Evolutionary conservation across 2,797 vertebrate species (phyloP).

Genomic region (Sebastolobus altivelis): DNA sequence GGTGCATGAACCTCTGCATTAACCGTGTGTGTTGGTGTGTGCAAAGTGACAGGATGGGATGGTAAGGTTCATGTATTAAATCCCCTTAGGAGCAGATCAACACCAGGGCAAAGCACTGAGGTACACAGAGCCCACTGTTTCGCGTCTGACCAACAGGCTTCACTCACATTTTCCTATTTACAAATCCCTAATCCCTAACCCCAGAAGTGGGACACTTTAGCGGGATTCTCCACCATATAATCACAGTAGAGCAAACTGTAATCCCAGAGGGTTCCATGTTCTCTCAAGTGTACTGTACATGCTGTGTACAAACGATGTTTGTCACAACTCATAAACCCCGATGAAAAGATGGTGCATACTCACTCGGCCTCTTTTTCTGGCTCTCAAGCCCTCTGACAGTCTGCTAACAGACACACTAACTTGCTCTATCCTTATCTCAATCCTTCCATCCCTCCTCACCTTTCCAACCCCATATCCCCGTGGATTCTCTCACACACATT

Average conservation of each 20-base stretch:
- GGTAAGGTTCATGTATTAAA: constrained; percentile 37
- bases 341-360: constrained; percentile 22
- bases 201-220: constrained; percentile 70
- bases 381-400: neutral
- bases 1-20: constrained; percentile 22
- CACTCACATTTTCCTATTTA: constrained; percentile 65
- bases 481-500: constrained; percentile 57
- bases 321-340: constrained; percentile 23
- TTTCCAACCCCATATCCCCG: constrained; percentile 32
- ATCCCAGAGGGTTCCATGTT: constrained; percentile 53
- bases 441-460: constrained; percentile 41
- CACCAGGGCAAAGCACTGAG: constrained; percentile 40
- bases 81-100: constrained; percentile 54
- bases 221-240: constrained; percentile 55
- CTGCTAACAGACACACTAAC: constrained; percentile 19
- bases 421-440: constrained; percentile 44
- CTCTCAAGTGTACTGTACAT: constrained; percentile 53
- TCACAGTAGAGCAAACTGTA: constrained; percentile 57
- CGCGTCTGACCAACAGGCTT: constrained; percentile 46
- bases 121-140: constrained; percentile 40
- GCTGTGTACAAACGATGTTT: constrained; percentile 44
- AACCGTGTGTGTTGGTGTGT: constrained; percentile 4
- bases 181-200: constrained; percentile 71
- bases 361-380: neutral
- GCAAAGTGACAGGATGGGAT: constrained; percentile 32